phyloP scores from a whole-genome alignment of 2,797 vertebrate species.

The Champsocephalus esox region DNA sequence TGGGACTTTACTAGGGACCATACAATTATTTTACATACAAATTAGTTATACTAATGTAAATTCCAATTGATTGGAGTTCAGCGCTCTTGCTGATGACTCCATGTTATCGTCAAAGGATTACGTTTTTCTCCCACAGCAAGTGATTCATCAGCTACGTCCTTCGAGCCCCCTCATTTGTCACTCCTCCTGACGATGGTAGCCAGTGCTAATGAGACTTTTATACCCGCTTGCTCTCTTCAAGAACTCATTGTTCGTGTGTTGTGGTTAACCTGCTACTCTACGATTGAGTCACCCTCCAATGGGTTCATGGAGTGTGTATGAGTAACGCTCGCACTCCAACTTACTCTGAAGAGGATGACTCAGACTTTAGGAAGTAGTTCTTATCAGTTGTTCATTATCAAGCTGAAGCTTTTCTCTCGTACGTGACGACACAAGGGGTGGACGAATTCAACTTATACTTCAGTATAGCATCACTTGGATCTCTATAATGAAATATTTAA shows the following conservation, averaged over 20 bases:
- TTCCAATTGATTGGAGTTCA: not conserved
- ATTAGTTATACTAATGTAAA: not conserved
- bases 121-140: conserved; percentile 1
- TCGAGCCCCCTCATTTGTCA: conserved; percentile 2
- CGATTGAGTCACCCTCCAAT: conserved; percentile 71
- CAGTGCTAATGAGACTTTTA: conserved; percentile 15
- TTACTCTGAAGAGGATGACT: conserved; percentile 61
- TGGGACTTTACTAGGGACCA: not conserved
- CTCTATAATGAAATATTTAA: not conserved
- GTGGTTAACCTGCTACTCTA: conserved; percentile 49
- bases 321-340: conserved; percentile 37
- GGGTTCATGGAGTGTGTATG: conserved; percentile 39
- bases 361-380: conserved; percentile 54
- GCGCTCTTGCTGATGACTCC: conserved; percentile 5
- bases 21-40: not conserved
- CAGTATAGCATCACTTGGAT: not conserved
- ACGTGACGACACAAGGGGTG: not conserved
- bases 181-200: not conserved
- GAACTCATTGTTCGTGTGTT: conserved; percentile 36
- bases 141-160: conserved; percentile 21
- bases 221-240: conserved; percentile 7
- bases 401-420: conserved; percentile 24
- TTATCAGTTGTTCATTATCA: conserved; percentile 32
- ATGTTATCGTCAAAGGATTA: not conserved
- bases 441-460: not conserved